Evolutionary conservation across 2,113 vertebrate species (phyloP).

Genomic region (Recurvirostra avosetta): DNA sequence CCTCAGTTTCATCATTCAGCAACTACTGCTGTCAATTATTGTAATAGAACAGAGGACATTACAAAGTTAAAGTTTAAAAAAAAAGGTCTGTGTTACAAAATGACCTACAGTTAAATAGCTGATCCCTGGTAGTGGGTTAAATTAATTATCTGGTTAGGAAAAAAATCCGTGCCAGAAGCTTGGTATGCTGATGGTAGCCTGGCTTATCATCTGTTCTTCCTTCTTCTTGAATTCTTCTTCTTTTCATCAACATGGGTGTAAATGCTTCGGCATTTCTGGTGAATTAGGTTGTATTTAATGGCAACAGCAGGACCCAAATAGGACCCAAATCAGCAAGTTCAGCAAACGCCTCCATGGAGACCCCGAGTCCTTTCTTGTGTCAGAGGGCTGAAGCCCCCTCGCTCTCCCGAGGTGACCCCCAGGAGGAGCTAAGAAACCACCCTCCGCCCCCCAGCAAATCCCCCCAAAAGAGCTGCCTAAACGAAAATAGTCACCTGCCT

Average conservation of each 20-base stretch:
- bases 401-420: not conserved
- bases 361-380: accelerated
- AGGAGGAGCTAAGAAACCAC: not conserved
- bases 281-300: not conserved
- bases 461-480: not conserved
- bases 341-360: not conserved
- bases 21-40: not conserved
- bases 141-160: not conserved
- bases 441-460: not conserved
- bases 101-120: not conserved
- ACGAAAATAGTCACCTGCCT: too few species aligned
- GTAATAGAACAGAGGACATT: not conserved
- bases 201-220: not conserved
- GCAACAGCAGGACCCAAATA: not conserved
- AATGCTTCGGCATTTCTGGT: not conserved
- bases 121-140: not conserved
- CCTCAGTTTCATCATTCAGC: not conserved
- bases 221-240: not conserved
- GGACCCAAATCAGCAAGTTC: not conserved
- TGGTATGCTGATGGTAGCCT: not conserved
- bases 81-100: not conserved
- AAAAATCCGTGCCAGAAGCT: not conserved
- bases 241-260: not conserved
- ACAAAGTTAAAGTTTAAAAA: not conserved
- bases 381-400: not conserved